A percentile compares a stretch with the other conserved stretches of the same genome.
Conservation (phyloP, 2,797 vertebrate species). For the Limnodromus scolopaceus region DNA sequence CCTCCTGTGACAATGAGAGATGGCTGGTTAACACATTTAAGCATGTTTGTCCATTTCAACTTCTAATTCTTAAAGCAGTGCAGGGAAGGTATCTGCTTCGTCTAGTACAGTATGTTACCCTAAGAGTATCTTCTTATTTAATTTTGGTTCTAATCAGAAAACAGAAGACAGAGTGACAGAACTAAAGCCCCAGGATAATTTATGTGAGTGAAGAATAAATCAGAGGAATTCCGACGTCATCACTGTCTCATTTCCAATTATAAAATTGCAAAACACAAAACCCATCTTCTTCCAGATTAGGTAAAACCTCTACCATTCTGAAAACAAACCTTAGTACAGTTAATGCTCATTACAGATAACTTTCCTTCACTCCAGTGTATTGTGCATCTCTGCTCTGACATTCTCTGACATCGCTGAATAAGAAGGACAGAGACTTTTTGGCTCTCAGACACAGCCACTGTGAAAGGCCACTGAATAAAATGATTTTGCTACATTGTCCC, state of each 20-base stretch:
- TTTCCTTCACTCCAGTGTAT: not conserved
- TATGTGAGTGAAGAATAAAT: not conserved
- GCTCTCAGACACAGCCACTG: not conserved
- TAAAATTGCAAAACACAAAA: not conserved
- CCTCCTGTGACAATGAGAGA: not conserved
- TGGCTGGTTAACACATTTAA: not conserved
- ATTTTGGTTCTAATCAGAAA: not conserved
- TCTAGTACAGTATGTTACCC: not conserved
- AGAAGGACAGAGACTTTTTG: not conserved
- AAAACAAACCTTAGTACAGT: not conserved
- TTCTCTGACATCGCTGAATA: not conserved
- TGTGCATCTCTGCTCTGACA: not conserved
- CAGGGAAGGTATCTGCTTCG: not conserved
- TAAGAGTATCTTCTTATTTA: not conserved
- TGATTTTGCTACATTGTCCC: conserved; percentile 24
- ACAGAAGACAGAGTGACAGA: not conserved
- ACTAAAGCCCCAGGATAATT: not conserved
- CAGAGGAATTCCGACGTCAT: not conserved
- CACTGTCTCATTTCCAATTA: not conserved
- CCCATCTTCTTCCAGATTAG: not conserved
- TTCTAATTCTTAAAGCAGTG: not conserved
- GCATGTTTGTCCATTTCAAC: not conserved
- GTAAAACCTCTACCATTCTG: not conserved
- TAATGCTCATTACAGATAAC: not conserved
- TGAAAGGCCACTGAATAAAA: conserved; percentile 21